Base-by-base conservation (phyloP, 2,113 vertebrate species). In the Haemorhous mexicanus region DNA sequence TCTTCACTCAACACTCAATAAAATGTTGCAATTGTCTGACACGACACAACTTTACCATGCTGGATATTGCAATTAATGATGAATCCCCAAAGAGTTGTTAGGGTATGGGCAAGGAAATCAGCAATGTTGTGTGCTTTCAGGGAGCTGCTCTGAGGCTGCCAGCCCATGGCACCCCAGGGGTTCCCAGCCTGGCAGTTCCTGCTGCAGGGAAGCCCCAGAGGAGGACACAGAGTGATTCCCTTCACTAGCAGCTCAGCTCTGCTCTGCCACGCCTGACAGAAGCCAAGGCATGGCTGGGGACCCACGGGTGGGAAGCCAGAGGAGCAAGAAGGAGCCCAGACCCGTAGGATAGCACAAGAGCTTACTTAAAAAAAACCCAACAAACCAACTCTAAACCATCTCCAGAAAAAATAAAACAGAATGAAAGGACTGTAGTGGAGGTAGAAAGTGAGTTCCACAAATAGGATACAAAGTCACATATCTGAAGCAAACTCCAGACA, bases 201-300 rank as follows among this genome's bases (percentile, higher is more conserved):
- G 63, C 76, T 78, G 64, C n/a, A 27, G 43, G 20, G 18, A 49
- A 24, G 19, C 52, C 70, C 43, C 43, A 17, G 15, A 59, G 41
- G 13, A 88, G 30, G 58, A 27, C 26, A 39, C 0, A 0, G 43
- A 22, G 35, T 5, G 73, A 84, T 72, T 59, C 10, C 67, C n/a
- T 58, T 66, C 46, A 7, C 19, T 0, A 0, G 63, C 82, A 87
- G 74, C 69, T 84, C 74, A 35, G 56, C 64, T 62, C 61, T 0
- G 1, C 37, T 69, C 41, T 74, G 37, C 66, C 67, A 24, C 0
- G 0, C 37, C 53, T 37, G 27, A 69, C 26, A 28, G 26, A 4
- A 16, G 41, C 26, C 63, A 35, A 11, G 37, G 43, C 70, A 67
- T 1, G 16, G 23, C 58, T 24, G 46, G 16, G 30, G 22, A 28